phyloP scores from a whole-genome alignment of 2,113 vertebrate genomes.

The Hiodon alosoides region DNA sequence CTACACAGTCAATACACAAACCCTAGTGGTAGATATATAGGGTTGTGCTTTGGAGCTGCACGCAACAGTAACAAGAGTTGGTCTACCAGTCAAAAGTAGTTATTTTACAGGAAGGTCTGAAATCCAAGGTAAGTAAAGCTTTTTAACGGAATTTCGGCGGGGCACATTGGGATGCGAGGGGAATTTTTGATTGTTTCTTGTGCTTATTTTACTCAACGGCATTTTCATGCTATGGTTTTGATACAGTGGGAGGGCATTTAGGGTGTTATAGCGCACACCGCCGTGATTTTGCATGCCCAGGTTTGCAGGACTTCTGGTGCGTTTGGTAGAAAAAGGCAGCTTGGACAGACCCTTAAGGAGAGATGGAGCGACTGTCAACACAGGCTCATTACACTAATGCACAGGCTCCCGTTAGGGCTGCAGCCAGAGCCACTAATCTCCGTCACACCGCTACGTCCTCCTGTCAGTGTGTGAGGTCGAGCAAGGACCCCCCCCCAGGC shows the following conservation, averaged over 20 bases:
- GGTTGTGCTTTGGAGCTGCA: slow-evolving; percentile 50
- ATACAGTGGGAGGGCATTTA: background rate
- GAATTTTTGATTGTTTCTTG: background rate
- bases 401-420: slow-evolving; percentile 48
- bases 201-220: background rate
- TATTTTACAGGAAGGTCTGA: slow-evolving; percentile 43
- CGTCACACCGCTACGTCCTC: slow-evolving; percentile 29
- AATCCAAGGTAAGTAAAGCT: slow-evolving; percentile 53
- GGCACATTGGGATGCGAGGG: background rate
- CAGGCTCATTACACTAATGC: slow-evolving; percentile 63
- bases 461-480: slow-evolving; percentile 2
- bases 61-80: slow-evolving; percentile 59
- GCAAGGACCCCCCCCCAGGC: background rate
- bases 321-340: background rate
- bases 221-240: background rate
- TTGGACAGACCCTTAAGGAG: slow-evolving; percentile 4
- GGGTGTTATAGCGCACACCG: background rate
- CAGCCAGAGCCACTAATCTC: slow-evolving; percentile 30
- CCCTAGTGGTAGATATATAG: slow-evolving; percentile 79
- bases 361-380: slow-evolving; percentile 16
- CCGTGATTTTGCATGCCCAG: background rate
- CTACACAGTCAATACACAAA: slow-evolving; percentile 70
- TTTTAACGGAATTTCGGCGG: slow-evolving; percentile 25
- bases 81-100: slow-evolving; percentile 56
- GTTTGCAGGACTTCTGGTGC: background rate